phyloP scores from a whole-genome alignment of 2,797 vertebrate genomes.

The Micropoecilia bifurca region DNA sequence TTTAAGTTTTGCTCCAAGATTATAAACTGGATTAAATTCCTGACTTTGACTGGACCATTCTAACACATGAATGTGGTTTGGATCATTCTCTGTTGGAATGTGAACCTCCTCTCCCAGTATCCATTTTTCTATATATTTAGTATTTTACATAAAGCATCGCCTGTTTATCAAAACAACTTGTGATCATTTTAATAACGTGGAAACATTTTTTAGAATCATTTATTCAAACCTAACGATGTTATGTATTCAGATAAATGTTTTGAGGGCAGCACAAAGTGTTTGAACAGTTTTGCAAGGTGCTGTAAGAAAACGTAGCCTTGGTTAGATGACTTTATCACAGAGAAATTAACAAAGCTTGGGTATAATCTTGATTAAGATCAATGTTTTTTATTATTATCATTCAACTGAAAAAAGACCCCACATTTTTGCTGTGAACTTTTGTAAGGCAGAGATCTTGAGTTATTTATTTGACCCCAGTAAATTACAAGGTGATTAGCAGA shows the following conservation, averaged over 20 bases:
- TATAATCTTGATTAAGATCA: background rate
- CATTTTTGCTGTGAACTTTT: conserved; percentile 22
- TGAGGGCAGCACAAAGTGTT: background rate
- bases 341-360: background rate
- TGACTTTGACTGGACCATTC: background rate
- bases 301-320: background rate
- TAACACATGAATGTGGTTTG: background rate
- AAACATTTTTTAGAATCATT: too few relatives aligned
- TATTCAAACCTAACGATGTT: too few relatives aligned
- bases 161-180: too few relatives aligned
- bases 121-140: background rate
- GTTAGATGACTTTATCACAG: background rate
- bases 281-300: background rate
- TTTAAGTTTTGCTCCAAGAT: background rate
- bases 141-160: background rate
- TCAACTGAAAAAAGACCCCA: background rate
- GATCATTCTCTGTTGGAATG: background rate
- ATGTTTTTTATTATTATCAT: background rate
- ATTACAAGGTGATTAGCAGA: conserved; percentile 55
- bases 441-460: conserved; percentile 22
- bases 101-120: background rate
- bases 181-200: too few relatives aligned
- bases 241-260: background rate
- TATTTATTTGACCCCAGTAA: conserved; percentile 33
- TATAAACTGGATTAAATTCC: background rate